phyloP scores from a whole-genome alignment of 2,888 invertebrate species.

The Tachina fera region DNA sequence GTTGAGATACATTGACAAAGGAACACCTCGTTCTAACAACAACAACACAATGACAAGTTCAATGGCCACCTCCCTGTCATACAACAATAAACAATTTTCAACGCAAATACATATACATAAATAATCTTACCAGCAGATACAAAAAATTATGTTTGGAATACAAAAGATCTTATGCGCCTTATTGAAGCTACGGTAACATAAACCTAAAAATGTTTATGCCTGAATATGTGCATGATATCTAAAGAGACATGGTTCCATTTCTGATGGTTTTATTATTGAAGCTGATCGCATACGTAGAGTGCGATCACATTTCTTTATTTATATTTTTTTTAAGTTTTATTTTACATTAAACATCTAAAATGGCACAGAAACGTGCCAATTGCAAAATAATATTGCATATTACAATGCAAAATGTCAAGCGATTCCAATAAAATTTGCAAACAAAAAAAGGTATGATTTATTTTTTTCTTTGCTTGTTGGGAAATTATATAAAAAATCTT shows the following conservation, averaged over 20 bases:
- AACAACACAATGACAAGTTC: slow-evolving; percentile 59
- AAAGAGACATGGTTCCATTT: slow-evolving; percentile 41
- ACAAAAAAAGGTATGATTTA: slow-evolving; percentile 15
- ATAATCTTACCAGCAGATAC: slow-evolving; percentile 9
- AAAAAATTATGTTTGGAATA: slow-evolving; percentile 51
- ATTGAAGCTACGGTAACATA: slow-evolving; percentile 3
- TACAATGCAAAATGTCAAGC: slow-evolving; percentile 56
- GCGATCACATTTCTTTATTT: slow-evolving; percentile 29
- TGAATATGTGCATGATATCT: neutral
- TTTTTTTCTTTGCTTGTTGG: neutral
- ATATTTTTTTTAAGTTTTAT: neutral
- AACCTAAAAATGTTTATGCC: neutral
- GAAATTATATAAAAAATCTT: slow-evolving; percentile 48
- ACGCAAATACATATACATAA: neutral
- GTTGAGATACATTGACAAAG: slow-evolving; percentile 19
- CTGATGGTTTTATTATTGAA: slow-evolving; percentile 63
- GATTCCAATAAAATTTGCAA: slow-evolving; percentile 28
- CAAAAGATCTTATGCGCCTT: slow-evolving; percentile 17
- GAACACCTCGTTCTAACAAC: slow-evolving; percentile 37
- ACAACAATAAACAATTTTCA: slow-evolving; percentile 39
- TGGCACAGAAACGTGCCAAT: slow-evolving; percentile 67
- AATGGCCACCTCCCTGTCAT: slow-evolving; percentile 55
- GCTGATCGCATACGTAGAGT: slow-evolving; percentile 53
- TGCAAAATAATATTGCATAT: slow-evolving; percentile 46
- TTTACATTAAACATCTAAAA: slow-evolving; percentile 38